Evolutionary conservation across 2,888 invertebrate species (phyloP).

Genomic region (Drosophila pseudotalamancana): DNA sequence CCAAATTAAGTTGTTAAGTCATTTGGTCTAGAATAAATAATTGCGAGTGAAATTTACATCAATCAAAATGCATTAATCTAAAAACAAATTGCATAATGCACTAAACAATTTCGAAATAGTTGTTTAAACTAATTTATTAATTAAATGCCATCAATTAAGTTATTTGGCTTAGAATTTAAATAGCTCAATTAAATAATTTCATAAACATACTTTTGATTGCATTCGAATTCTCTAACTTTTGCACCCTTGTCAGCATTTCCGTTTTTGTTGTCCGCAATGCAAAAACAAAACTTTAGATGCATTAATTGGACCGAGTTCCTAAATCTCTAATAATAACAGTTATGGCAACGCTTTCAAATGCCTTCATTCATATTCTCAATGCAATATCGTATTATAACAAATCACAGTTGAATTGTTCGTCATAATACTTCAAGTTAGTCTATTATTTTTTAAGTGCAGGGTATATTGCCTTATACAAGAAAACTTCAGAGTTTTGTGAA

Average conservation of each 20-base stretch:
- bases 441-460: neutral
- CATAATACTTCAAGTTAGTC: neutral
- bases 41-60: neutral
- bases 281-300: too few relatives aligned
- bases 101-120: neutral
- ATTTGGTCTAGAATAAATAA: too few relatives aligned
- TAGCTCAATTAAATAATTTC: conserved; percentile 19
- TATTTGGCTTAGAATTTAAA: too few relatives aligned
- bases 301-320: conserved; percentile 21
- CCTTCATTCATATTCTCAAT: neutral
- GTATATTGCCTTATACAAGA: neutral
- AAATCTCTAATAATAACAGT: conserved; percentile 42
- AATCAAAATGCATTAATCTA: neutral
- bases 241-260: conserved; percentile 1
- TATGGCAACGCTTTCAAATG: conserved; percentile 15
- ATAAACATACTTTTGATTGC: conserved; percentile 21
- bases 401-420: neutral
- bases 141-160: neutral
- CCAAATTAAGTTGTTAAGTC: neutral
- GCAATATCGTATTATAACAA: neutral
- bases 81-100: too few relatives aligned
- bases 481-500: too few relatives aligned
- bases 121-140: too few relatives aligned
- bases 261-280: conserved; percentile 31
- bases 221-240: conserved; percentile 6